phyloP scores from a whole-genome alignment of 2,888 invertebrate genomes.

The Parnassius mnemosyne region DNA sequence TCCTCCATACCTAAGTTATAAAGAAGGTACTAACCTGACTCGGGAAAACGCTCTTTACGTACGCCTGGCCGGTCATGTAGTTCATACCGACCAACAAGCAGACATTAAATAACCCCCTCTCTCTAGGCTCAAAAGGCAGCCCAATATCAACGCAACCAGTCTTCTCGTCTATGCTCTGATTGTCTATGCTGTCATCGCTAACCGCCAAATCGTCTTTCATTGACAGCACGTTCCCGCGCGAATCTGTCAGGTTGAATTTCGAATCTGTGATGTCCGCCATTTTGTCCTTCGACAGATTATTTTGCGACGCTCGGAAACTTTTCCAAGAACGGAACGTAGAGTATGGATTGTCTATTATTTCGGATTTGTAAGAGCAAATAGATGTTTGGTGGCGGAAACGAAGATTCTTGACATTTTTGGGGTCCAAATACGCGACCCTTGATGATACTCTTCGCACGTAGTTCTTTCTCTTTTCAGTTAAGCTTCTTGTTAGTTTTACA shows the following conservation, averaged over 20 bases:
- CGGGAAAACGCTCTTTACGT: constrained; percentile 86
- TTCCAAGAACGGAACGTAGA: constrained; percentile 74
- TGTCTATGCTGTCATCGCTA: constrained; percentile 47
- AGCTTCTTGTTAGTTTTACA: constrained; percentile 73
- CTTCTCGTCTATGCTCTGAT: constrained; percentile 64
- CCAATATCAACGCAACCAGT: constrained; percentile 65
- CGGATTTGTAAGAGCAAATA: constrained; percentile 64
- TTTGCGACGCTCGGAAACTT: constrained; percentile 66
- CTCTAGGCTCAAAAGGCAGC: constrained; percentile 60
- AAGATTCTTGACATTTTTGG: constrained; percentile 47
- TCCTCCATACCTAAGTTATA: not conserved
- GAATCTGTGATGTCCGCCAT: constrained; percentile 55
- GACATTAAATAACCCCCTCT: constrained; percentile 82
- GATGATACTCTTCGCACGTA: constrained; percentile 84
- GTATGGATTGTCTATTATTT: constrained; percentile 60
- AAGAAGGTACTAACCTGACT: constrained; percentile 69
- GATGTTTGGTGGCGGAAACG: constrained; percentile 66
- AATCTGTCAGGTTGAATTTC: constrained; percentile 60
- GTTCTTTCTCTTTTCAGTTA: constrained; percentile 83
- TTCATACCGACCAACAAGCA: constrained; percentile 85
- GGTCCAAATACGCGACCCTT: constrained; percentile 71
- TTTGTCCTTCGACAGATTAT: constrained; percentile 51
- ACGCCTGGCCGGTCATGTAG: constrained; percentile 83
- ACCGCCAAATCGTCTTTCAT: constrained; percentile 49
- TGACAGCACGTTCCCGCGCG: constrained; percentile 54